Evolutionary conservation across 2,888 invertebrate genomes (phyloP).

Genomic region (Drosophila maculinotata): DNA sequence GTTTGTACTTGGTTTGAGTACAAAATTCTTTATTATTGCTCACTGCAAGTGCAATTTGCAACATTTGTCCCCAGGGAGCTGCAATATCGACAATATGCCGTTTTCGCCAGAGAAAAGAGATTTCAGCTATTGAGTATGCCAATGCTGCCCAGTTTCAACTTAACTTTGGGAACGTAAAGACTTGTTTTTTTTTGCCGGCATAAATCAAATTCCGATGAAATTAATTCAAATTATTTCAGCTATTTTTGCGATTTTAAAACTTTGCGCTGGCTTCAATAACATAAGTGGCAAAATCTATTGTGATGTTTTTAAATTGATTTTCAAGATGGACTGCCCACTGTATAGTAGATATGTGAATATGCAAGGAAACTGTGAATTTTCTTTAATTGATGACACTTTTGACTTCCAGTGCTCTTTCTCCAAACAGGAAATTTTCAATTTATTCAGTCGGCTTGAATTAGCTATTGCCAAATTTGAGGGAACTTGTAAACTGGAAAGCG

Average conservation of each 20-base stretch:
- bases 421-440: accelerated
- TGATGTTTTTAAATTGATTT: not conserved
- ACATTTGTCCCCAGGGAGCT: too few relatives aligned
- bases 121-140: not conserved
- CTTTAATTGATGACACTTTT: not conserved
- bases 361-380: not conserved
- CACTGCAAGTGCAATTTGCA: too few relatives aligned
- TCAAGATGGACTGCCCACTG: not conserved
- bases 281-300: not conserved
- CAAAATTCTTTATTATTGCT: too few relatives aligned
- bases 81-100: too few relatives aligned
- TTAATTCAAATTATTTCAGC: not conserved
- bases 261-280: not conserved
- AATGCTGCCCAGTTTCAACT: not conserved
- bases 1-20: too few relatives aligned
- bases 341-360: accelerated
- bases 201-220: not conserved
- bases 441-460: not conserved
- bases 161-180: not conserved
- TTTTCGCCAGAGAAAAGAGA: too few relatives aligned
- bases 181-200: too few relatives aligned
- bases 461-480: not conserved
- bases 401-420: not conserved
- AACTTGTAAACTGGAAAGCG: not conserved
- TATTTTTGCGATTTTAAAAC: not conserved